Percentiles rank a stretch among this genome's conserved stretches.
Evolutionary conservation across 2,888 invertebrate genomes (phyloP).

Genomic region (Latheticus oryzae): DNA sequence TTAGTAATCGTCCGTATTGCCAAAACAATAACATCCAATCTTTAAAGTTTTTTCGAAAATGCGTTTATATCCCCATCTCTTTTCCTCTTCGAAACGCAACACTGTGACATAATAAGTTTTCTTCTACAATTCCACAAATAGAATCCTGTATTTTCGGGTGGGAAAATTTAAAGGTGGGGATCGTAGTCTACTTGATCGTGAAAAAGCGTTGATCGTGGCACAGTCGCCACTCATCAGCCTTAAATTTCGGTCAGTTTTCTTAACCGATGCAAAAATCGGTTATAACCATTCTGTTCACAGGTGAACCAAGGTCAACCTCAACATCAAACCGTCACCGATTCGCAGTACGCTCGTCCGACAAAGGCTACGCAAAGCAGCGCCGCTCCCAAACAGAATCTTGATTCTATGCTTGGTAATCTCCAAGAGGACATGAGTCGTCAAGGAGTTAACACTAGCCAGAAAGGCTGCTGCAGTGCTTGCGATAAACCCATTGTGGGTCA

Average conservation of each 20-base stretch:
- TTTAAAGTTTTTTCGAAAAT: too few relatives aligned
- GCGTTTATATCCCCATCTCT: too few relatives aligned
- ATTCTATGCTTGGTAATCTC: constrained; percentile 90
- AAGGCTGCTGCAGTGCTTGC: constrained; percentile 99
- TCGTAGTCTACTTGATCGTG: constrained; percentile 54
- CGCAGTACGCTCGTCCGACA: constrained; percentile 76
- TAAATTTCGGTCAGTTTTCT: constrained; percentile 17
- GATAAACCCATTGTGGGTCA: constrained; percentile 99
- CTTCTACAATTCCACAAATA: constrained; percentile 54
- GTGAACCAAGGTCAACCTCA: constrained; percentile 74
- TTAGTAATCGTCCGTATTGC: constrained; percentile 2
- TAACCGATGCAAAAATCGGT: neutral
- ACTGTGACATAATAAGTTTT: constrained; percentile 52
- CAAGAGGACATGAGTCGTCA: constrained; percentile 99
- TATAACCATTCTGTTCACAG: constrained; percentile 62
- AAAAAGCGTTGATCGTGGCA: constrained; percentile 43
- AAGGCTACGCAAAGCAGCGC: constrained; percentile 64
- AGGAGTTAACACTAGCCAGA: constrained; percentile 98
- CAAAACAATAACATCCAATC: too few relatives aligned
- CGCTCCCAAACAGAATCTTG: constrained; percentile 68
- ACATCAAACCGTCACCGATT: constrained; percentile 75
- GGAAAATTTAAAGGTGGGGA: constrained; percentile 52
- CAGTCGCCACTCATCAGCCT: constrained; percentile 47
- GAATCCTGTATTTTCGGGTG: constrained; percentile 38
- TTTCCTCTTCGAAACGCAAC: constrained; percentile 5